Evolutionary conservation across 35 echinoderm and acorn worm genomes (phyloP).

Genomic region (Strongylocentrotus purpuratus): DNA sequence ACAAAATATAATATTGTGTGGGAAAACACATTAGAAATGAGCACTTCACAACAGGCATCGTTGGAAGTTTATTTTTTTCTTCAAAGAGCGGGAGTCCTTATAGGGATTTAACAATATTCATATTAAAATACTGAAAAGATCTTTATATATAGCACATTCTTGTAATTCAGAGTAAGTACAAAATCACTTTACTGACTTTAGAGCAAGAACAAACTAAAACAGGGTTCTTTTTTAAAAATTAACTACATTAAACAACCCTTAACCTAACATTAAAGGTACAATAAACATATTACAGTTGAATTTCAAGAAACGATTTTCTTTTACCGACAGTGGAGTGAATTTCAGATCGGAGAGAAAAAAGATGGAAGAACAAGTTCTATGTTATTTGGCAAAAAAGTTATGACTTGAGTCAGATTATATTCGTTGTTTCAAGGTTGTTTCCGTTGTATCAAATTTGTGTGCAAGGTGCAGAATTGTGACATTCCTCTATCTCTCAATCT

Average conservation of each 20-base stretch:
- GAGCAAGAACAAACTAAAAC: neutral
- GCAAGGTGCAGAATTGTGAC: neutral
- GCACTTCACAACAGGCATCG: too few relatives aligned
- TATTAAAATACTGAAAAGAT: neutral
- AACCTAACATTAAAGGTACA: neutral
- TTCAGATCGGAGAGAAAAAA: neutral
- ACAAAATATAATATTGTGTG: too few relatives aligned
- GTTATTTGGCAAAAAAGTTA: neutral
- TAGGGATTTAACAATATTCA: neutral
- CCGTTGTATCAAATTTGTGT: neutral
- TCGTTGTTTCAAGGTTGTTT: neutral
- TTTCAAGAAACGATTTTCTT: neutral
- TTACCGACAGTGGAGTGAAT: neutral
- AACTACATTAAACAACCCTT: neutral
- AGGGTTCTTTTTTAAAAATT: too few relatives aligned
- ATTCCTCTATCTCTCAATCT: neutral
- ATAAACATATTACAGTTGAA: neutral
- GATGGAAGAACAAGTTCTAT: neutral
- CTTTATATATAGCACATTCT: neutral
- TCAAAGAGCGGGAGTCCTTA: too few relatives aligned
- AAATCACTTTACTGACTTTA: neutral
- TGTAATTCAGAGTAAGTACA: neutral
- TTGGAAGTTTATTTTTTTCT: too few relatives aligned
- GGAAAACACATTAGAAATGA: too few relatives aligned
- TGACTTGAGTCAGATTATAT: neutral